A percentile compares a stretch with the other conserved stretches of the same genome.
These are phyloP conservation scores for Rallus crepitans DNA, from an alignment of 2,797 vertebrate genomes.

Conservation along the genomic window DNA sequence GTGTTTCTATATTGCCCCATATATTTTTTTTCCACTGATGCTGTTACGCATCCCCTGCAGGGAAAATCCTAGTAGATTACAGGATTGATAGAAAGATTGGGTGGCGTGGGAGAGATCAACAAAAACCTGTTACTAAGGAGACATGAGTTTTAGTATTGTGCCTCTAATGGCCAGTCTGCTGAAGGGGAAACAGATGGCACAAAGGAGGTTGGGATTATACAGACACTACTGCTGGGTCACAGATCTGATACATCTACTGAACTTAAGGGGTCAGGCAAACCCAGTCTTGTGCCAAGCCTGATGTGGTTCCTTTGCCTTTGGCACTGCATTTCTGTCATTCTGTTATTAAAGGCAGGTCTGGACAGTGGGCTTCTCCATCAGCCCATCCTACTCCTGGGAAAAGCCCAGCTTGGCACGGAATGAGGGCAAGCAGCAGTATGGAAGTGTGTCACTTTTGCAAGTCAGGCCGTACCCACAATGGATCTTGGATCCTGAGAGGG, in stretches of 20 bases:
- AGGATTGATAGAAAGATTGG: slow-evolving; percentile 39
- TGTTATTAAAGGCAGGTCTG: not conserved
- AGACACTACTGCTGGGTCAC: slow-evolving; percentile 8
- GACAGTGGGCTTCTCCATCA: not conserved
- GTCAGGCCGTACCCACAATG: not conserved
- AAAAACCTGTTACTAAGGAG: slow-evolving; percentile 64
- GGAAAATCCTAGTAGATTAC: slow-evolving; percentile 62
- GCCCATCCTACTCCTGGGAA: not conserved
- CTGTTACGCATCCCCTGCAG: slow-evolving; percentile 31
- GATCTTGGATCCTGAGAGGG: not conserved
- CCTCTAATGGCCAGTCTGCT: slow-evolving; percentile 42
- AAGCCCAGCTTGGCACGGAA: not conserved
- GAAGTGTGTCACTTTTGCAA: not conserved
- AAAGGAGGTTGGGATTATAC: slow-evolving; percentile 39
- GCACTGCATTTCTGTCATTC: not conserved
- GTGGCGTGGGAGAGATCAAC: not conserved
- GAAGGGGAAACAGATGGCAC: slow-evolving; percentile 58
- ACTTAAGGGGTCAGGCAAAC: slow-evolving; percentile 41
- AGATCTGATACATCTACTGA: slow-evolving; percentile 25
- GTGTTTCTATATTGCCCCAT: not conserved
- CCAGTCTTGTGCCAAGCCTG: slow-evolving; percentile 1
- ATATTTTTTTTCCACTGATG: not conserved
- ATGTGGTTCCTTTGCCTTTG: not conserved
- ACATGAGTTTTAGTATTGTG: slow-evolving; percentile 29
- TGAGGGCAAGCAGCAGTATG: not conserved